Evolutionary conservation across 2,113 vertebrate species (phyloP).

Genomic region (Ochotona curzoniae): DNA sequence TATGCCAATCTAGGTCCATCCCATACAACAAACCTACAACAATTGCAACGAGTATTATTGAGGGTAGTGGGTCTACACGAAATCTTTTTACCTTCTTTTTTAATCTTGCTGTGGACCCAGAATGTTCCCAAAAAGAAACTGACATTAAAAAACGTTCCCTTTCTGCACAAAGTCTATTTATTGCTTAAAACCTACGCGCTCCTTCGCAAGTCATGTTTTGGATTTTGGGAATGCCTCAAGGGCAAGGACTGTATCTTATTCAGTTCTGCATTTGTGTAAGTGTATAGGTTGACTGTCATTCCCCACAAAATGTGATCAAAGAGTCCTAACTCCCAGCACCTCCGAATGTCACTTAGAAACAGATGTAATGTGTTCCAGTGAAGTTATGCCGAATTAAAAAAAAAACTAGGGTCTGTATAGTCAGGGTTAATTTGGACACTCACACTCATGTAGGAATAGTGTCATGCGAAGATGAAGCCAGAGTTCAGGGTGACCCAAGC

Average conservation of each 20-base stretch:
- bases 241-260: background rate
- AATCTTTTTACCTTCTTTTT: background rate
- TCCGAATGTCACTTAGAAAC: constrained; percentile 25
- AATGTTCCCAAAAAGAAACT: background rate
- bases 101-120: background rate
- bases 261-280: background rate
- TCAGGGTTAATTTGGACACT: background rate
- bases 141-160: background rate
- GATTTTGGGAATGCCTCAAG: background rate
- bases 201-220: background rate
- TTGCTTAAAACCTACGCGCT: background rate
- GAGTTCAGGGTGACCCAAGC: background rate
- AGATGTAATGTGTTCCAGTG: background rate
- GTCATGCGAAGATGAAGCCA: background rate
- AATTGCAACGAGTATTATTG: background rate
- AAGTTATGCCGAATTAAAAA: background rate
- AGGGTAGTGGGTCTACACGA: background rate
- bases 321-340: background rate
- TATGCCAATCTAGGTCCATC: background rate
- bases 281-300: background rate
- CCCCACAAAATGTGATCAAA: background rate
- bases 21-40: background rate
- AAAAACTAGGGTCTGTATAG: background rate
- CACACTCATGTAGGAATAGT: background rate
- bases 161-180: background rate